A percentile compares a stretch with the other conserved stretches of the same genome.
Evolutionary conservation across 2,797 vertebrate genomes (phyloP).

Genomic region (Urosaurus nigricauda): DNA sequence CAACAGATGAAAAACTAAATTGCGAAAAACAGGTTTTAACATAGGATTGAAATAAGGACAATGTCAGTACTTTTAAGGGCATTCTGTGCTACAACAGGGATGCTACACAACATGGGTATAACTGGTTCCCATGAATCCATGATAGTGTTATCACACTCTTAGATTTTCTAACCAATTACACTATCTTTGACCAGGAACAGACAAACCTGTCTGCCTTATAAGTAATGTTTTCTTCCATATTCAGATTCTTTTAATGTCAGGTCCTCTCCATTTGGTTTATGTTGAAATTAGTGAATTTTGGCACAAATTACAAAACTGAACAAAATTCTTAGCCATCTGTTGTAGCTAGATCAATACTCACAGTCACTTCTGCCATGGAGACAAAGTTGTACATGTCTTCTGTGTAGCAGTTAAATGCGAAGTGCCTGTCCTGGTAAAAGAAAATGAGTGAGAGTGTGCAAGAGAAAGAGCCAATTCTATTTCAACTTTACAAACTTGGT

Average conservation of each 20-base stretch:
- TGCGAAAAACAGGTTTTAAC: too few relatives aligned
- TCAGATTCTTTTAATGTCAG: neutral
- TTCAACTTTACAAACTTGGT: too few relatives aligned
- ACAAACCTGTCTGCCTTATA: neutral
- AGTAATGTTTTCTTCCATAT: neutral
- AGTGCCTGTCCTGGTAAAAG: neutral
- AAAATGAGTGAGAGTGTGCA: neutral
- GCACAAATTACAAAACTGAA: neutral
- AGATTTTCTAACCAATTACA: neutral
- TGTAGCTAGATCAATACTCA: neutral
- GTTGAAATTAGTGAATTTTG: neutral
- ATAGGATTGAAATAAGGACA: too few relatives aligned
- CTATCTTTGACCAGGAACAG: neutral
- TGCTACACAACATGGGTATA: too few relatives aligned
- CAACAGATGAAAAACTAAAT: too few relatives aligned
- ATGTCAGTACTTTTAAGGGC: too few relatives aligned
- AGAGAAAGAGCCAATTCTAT: too few relatives aligned
- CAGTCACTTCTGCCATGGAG: neutral
- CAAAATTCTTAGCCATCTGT: neutral
- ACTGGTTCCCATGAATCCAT: neutral
- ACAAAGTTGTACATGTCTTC: neutral
- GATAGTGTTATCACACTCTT: neutral
- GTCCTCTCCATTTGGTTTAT: neutral
- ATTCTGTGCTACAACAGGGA: too few relatives aligned
- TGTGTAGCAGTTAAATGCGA: neutral